A percentile compares a stretch with the other conserved stretches of the same genome.
phyloP scores from a whole-genome alignment of 2,113 vertebrate genomes.

The Peromyscus californicus region DNA sequence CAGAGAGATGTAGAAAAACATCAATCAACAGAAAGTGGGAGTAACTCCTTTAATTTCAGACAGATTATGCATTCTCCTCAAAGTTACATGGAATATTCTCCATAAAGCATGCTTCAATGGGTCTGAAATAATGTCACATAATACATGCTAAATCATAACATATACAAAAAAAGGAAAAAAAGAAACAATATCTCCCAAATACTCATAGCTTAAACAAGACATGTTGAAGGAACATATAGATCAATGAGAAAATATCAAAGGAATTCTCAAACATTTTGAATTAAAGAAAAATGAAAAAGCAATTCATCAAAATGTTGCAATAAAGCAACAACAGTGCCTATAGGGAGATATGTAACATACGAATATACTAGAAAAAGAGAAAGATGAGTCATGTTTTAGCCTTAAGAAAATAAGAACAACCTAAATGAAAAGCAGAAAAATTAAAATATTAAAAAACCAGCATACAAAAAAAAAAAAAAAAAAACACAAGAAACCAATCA shows the following conservation, averaged over 20 bases:
- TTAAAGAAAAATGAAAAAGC: not conserved
- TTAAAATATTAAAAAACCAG: not conserved
- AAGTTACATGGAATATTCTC: not conserved
- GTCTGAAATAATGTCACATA: not conserved
- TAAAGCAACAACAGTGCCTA: not conserved
- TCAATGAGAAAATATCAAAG: not conserved
- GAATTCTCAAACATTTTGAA: not conserved
- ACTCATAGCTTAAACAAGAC: not conserved
- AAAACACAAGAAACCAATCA: not conserved
- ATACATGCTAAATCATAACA: not conserved
- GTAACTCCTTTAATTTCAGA: not conserved
- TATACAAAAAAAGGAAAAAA: not conserved
- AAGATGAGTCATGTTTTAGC: not conserved
- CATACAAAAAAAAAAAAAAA: not conserved
- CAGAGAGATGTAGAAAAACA: not conserved
- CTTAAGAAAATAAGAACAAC: constrained; percentile 15
- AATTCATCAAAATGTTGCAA: not conserved
- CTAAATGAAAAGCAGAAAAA: not conserved
- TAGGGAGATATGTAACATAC: not conserved
- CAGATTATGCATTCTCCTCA: not conserved
- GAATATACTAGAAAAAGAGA: not conserved
- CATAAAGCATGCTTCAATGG: not conserved
- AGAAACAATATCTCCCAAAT: not conserved
- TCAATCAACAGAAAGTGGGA: not conserved
- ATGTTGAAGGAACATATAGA: not conserved